Conservation (phyloP, 1,140 invertebrate species). For the Sminthurinus signatus region DNA sequence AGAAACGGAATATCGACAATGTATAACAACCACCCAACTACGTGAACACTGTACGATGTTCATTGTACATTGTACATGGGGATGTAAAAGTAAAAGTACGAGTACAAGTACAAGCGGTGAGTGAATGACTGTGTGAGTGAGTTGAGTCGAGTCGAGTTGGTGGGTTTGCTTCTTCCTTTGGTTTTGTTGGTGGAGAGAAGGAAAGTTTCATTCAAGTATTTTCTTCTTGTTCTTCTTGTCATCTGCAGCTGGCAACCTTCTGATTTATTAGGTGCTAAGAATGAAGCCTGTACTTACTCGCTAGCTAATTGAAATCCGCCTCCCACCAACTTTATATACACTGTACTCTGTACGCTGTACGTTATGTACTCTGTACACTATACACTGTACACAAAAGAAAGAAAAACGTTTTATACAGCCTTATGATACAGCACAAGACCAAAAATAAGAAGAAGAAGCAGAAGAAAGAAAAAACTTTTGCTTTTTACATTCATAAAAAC, state of each 20-base stretch:
- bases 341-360: too few species aligned
- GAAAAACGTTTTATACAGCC: too few species aligned
- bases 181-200: too few species aligned
- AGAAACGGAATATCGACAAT: constrained; percentile 14
- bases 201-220: constrained; percentile 21
- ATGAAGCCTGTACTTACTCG: constrained; percentile 23
- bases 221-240: constrained; percentile 29
- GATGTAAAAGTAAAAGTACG: not conserved
- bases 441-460: too few species aligned
- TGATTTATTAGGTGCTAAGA: constrained; percentile 39
- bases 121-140: too few species aligned
- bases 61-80: too few species aligned
- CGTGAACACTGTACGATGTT: too few species aligned
- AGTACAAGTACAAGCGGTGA: not conserved
- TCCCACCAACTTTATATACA: constrained; percentile 14
- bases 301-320: constrained; percentile 29
- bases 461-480: constrained; percentile 13
- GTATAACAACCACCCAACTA: constrained; percentile 14
- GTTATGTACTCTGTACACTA: too few species aligned
- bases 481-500: constrained; percentile 15
- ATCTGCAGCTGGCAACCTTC: constrained; percentile 30
- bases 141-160: too few species aligned
- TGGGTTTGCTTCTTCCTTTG: too few species aligned
- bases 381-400: too few species aligned
- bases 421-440: too few species aligned